Percentiles rank a stretch among this genome's conserved stretches.
Evolutionary conservation across 2,113 vertebrate genomes (phyloP).

Genomic region (Turnix velox): DNA sequence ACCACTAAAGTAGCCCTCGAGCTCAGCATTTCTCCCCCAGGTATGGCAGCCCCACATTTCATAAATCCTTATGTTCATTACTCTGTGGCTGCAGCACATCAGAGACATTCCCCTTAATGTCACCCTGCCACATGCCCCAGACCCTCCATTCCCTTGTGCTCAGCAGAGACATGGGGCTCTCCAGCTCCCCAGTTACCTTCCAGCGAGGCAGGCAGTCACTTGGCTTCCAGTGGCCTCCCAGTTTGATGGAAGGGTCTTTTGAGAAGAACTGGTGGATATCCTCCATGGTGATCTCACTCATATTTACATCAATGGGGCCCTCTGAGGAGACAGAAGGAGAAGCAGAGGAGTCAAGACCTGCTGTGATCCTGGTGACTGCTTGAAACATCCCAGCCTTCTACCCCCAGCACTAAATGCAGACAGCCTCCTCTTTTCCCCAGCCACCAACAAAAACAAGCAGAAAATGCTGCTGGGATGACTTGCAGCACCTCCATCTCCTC

Average conservation of each 20-base stretch:
- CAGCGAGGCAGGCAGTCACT: slow-evolving; percentile 90
- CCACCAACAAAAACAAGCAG: not conserved
- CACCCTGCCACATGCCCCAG: rapidly evolving
- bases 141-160: rapidly evolving
- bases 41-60: not conserved
- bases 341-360: not conserved
- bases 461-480: not conserved
- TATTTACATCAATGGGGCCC: slow-evolving; percentile 89
- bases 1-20: not conserved
- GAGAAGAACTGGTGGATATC: slow-evolving; percentile 84
- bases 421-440: not conserved
- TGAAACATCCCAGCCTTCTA: not conserved
- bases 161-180: not conserved
- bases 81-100: not conserved
- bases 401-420: not conserved
- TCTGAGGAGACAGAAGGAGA: slow-evolving; percentile 66
- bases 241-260: slow-evolving; percentile 74
- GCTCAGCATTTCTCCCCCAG: not conserved
- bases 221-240: slow-evolving; percentile 92
- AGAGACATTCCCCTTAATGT: rapidly evolving
- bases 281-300: slow-evolving; percentile 89
- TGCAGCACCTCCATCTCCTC: not conserved
- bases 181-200: slow-evolving; percentile 79
- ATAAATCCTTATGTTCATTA: not conserved
- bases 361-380: not conserved